These are phyloP conservation scores for Grallaria varia DNA, from an alignment of 2,113 vertebrate species.

Conservation along the genomic window DNA sequence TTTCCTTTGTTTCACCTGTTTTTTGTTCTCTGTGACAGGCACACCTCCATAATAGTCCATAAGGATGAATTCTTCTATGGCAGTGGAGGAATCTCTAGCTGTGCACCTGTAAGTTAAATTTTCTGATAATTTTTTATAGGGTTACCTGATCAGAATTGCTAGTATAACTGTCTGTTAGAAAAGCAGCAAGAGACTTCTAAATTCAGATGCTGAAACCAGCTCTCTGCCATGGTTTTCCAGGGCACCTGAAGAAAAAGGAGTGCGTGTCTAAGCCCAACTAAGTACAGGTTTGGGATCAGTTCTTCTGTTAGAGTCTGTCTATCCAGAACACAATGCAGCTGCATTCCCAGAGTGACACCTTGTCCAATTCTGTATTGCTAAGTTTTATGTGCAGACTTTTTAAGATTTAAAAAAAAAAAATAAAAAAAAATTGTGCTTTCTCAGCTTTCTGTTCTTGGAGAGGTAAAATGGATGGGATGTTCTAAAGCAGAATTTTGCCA, in stretches of 20 bases:
- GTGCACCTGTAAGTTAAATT: constrained; percentile 83
- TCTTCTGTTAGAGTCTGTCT: background rate
- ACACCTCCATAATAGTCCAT: constrained; percentile 90
- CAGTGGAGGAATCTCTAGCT: constrained; percentile 86
- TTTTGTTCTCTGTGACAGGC: constrained; percentile 75
- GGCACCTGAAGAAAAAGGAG: background rate
- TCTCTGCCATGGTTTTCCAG: background rate
- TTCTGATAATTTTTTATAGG: background rate
- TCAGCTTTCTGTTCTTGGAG: background rate
- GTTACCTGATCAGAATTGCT: background rate
- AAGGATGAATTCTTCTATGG: constrained; percentile 92
- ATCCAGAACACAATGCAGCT: background rate
- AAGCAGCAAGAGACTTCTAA: background rate
- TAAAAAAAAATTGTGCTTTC: background rate
- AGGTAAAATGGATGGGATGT: background rate
- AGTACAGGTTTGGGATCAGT: background rate
- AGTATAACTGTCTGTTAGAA: background rate
- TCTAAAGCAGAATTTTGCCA: background rate
- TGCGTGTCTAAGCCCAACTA: background rate
- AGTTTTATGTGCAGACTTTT: background rate
- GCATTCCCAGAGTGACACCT: background rate
- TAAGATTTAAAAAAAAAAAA: background rate
- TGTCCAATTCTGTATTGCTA: background rate
- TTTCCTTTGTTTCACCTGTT: background rate
- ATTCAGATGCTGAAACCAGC: background rate